Evolutionary conservation across 2,113 vertebrate species (phyloP).

Genomic region (Falco punctatus): DNA sequence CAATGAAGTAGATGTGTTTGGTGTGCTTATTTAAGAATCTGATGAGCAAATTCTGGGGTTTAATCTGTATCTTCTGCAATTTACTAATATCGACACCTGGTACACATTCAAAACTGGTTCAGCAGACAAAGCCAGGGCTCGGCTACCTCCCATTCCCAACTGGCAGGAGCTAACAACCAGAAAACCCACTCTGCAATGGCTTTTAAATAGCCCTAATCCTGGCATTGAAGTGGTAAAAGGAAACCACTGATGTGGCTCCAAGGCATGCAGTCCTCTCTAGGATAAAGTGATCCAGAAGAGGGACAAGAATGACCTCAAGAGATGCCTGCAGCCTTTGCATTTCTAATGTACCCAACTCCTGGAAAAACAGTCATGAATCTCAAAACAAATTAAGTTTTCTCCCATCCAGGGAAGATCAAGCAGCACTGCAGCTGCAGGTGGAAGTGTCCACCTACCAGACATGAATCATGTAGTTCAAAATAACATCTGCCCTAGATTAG

Average conservation of each 20-base stretch:
- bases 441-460: background rate
- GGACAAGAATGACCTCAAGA: background rate
- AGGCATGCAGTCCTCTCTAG: background rate
- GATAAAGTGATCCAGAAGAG: background rate
- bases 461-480: background rate
- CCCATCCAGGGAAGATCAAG: background rate
- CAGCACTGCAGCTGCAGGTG: background rate
- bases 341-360: rapidly evolving
- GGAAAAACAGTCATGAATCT: background rate
- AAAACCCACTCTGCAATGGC: background rate
- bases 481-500: background rate
- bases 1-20: background rate
- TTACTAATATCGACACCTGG: background rate
- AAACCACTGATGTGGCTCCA: background rate
- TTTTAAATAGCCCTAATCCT: background rate
- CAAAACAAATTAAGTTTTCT: background rate
- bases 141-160: background rate
- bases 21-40: background rate
- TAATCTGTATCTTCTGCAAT: background rate
- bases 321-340: background rate
- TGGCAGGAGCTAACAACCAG: background rate
- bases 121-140: background rate
- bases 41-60: background rate
- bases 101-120: background rate
- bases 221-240: background rate